Evolutionary conservation across 2,888 invertebrate species (phyloP), one percentile per base, ranked within the genome.

Genomic region (Vanessa cardui): DNA sequence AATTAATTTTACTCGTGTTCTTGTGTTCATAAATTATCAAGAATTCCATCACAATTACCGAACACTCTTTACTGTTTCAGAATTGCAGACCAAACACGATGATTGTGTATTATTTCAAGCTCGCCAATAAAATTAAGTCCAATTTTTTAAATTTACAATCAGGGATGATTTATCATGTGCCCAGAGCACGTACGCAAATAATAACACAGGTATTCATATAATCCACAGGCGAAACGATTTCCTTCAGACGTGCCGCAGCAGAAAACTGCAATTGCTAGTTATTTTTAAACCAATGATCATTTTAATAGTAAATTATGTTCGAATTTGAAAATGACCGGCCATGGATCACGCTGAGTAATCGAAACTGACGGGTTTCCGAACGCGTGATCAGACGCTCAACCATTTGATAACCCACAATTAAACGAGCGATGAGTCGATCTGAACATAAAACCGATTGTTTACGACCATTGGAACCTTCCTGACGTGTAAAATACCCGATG

Each of bases 371-470:
- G 64, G 71, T 59, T 47, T 50, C 50, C 58, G 61, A 21, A 56
- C 26, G 47, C 66, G 59, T 52, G 62, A 54, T 59, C 66, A 56
- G 66, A 62, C 66, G 64, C 58, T 64, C 66, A 67, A 60, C 66
- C 71, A 58, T 67, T 69, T 69, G 72, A 70, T 70, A 66, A 70
- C 71, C 71, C 64, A 68, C 68, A 74, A 72, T 73, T 71, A 71
- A 71, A 71, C 62, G 67, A 75, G 67, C 76, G 72, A 76, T 73
- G 71, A 77, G 79, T 80, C 79, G 81, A 81, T 80, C 77, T 73
- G 74, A 72, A 74, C 79, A 82, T 85, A 84, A 86, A 83, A 78
- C 76, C 70, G 64, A 74, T 71, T 80, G 77, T 86, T 86, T 83
- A 86, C 77, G 81, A 80, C 70, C 76, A 71, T 71, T 72, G 70